phyloP scores from a whole-genome alignment of 2,797 vertebrate species.

The Coccyzus lansbergi region DNA sequence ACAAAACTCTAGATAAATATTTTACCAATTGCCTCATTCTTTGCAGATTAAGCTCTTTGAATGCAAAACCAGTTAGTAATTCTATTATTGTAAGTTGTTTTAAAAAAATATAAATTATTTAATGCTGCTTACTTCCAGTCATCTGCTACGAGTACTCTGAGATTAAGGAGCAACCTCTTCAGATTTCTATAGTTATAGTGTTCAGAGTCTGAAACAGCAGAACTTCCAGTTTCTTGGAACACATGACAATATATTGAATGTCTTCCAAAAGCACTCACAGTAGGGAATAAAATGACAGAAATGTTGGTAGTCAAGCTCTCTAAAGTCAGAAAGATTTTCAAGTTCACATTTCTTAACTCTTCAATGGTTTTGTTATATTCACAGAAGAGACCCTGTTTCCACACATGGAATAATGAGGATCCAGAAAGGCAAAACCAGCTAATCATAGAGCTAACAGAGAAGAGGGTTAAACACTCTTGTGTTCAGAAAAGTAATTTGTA shows the following conservation, averaged over 20 bases:
- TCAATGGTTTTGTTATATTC: not conserved
- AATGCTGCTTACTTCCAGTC: not conserved
- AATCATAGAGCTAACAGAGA: not conserved
- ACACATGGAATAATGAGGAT: not conserved
- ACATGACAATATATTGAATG: not conserved
- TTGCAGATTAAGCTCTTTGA: not conserved
- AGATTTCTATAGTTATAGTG: not conserved
- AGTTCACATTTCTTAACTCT: not conserved
- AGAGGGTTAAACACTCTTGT: not conserved
- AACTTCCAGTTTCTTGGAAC: not conserved
- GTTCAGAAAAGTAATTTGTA: not conserved
- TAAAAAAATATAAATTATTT: not conserved
- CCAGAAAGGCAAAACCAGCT: not conserved
- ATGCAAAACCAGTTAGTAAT: not conserved
- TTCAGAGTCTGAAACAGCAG: not conserved
- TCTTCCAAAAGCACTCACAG: not conserved
- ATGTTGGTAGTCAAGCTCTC: not conserved
- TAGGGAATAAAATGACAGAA: constrained; percentile 1
- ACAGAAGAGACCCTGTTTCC: not conserved
- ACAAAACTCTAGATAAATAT: not conserved
- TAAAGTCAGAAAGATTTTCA: not conserved
- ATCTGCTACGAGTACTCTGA: not conserved
- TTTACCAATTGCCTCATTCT: not conserved
- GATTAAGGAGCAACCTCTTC: not conserved
- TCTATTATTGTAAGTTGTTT: not conserved